These are phyloP conservation scores for Nothocercus julius DNA, from an alignment of 2,113 vertebrate species.

Conservation along the genomic window DNA sequence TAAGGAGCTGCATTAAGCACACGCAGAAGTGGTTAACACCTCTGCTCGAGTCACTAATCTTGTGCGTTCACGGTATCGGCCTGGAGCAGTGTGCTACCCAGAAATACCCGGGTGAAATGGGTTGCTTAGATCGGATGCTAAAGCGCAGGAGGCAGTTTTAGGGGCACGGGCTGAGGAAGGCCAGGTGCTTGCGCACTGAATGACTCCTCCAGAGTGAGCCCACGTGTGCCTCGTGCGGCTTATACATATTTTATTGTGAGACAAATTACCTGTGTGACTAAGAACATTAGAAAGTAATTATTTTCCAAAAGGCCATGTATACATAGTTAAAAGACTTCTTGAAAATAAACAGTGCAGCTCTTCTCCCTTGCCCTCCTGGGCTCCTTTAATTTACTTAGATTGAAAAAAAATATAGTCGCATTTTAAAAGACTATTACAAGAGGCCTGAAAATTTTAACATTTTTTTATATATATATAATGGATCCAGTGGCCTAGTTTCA, in stretches of 20 bases:
- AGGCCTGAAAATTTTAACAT: slow-evolving; percentile 47
- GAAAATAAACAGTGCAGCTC: neutral
- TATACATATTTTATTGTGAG: slow-evolving; percentile 23
- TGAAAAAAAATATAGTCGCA: neutral
- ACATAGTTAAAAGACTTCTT: neutral
- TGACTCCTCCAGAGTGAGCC: neutral
- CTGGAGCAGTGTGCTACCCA: slow-evolving; percentile 24
- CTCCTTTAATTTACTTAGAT: neutral
- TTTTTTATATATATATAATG: slow-evolving; percentile 5
- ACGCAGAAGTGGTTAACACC: slow-evolving; percentile 17
- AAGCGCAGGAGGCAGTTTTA: neutral
- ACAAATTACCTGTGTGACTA: slow-evolving; percentile 23
- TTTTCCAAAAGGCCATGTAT: slow-evolving; percentile 7
- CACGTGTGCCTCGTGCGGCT: neutral
- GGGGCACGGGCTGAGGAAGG: neutral
- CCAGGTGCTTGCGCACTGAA: neutral
- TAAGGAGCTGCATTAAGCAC: neutral
- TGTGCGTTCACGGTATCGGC: neutral
- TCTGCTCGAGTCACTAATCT: slow-evolving; percentile 25
- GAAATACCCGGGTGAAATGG: slow-evolving; percentile 46
- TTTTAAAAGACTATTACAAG: slow-evolving; percentile 37
- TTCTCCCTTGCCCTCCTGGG: neutral
- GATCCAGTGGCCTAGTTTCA: slow-evolving; percentile 51
- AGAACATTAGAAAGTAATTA: slow-evolving; percentile 26
- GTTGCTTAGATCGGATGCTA: slow-evolving; percentile 42